Percentiles rank a stretch among this genome's conserved stretches.
phyloP scores from a whole-genome alignment of 2,797 vertebrate species.

The Zonotrichia albicollis region DNA sequence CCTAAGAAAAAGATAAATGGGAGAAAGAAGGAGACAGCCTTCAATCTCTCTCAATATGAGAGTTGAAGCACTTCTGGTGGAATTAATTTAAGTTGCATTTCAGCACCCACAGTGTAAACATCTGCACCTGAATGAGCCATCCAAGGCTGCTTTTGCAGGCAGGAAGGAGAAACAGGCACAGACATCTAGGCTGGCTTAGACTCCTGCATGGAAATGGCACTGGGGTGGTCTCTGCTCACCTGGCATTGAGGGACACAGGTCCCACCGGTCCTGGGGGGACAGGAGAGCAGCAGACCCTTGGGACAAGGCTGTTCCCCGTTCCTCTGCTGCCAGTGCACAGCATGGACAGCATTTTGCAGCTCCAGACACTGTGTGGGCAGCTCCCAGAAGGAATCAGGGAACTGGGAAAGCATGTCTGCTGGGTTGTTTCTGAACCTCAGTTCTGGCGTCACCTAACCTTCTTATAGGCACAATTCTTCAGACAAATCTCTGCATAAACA shows the following conservation, averaged over 20 bases:
- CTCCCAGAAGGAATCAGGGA: background rate
- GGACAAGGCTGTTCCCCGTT: background rate
- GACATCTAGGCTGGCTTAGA: background rate
- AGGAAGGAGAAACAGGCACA: background rate
- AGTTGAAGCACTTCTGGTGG: background rate
- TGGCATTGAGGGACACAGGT: background rate
- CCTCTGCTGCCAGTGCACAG: background rate
- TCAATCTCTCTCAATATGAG: background rate
- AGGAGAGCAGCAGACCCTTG: background rate
- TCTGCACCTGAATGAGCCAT: background rate
- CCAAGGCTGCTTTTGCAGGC: background rate
- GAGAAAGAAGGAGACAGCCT: background rate
- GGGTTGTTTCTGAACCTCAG: background rate
- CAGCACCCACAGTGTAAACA: background rate
- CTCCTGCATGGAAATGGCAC: background rate
- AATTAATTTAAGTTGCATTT: background rate
- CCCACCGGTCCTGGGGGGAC: background rate
- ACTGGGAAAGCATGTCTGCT: background rate
- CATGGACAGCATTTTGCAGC: background rate
- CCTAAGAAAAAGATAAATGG: background rate
- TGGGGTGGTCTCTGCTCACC: background rate
- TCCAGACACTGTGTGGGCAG: background rate
- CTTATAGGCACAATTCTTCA: background rate
- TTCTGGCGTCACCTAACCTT: background rate
- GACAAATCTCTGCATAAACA: background rate